Base-by-base conservation (phyloP, 1,140 invertebrate genomes). In the Pseudobourletiella spinata region DNA sequence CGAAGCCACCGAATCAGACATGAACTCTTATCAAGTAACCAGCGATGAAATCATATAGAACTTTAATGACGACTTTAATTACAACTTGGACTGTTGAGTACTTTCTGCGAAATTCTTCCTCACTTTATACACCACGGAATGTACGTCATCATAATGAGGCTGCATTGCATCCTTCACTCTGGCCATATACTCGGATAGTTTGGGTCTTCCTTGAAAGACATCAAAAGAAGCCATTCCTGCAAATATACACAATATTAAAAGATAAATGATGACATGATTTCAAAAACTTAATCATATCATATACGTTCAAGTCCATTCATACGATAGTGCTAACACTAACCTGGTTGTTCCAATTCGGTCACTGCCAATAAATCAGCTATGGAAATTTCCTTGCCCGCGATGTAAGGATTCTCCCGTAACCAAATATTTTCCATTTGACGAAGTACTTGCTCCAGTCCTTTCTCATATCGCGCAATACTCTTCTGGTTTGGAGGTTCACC, bases 281-380 rank as follows among this genome's bases (percentile, higher is more conserved):
- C n/a, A n/a, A n/a, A n/a, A n/a, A n/a, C n/a, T n/a, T n/a, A n/a
- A n/a, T n/a, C n/a, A n/a, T n/a, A n/a, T n/a, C n/a, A n/a, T n/a
- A n/a, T n/a, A n/a, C n/a, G n/a, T n/a, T n/a, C n/a, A n/a, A n/a
- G n/a, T n/a, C n/a, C n/a, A n/a, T n/a, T n/a, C n/a, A n/a, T n/a
- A n/a, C n/a, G n/a, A n/a, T n/a, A n/a, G n/a, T n/a, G n/a, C 32
- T 51, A 26, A 1, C 25, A 44, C 57, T 81, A 73, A 89, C 86
- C 78, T 42, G 87, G 82, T 77, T 93, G 89, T 75, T 91, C 87
- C 20, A 93, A 76, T 78, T 92, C 89, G 73, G 86, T 89, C n/a
- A 83, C 81, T 1, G 82, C 88, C 57, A 91, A 78, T 55, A 93
- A 74, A 77, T 93, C 90, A 28, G 89, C 88, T 11, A 89, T 82